Evolutionary conservation across 2,113 vertebrate species (phyloP).

Genomic region (Pongo pygmaeus): DNA sequence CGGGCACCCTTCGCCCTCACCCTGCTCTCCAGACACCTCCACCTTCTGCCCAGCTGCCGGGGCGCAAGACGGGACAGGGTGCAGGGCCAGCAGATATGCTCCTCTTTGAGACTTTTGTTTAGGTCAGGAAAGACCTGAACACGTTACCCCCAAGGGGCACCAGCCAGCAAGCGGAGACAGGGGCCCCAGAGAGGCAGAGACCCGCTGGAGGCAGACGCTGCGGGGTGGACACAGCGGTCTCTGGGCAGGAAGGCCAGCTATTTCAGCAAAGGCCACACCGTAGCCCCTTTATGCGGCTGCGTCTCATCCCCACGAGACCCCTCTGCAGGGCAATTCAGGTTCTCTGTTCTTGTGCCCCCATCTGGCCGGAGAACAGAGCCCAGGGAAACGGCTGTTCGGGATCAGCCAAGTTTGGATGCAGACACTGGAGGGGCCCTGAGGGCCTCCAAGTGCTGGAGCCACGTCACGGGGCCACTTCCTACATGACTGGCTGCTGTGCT

Average conservation of each 20-base stretch:
- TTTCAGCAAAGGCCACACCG: not conserved
- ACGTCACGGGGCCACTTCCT: no score
- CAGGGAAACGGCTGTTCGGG: not conserved
- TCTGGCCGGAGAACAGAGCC: not conserved
- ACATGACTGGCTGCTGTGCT: no score
- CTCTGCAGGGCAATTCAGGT: not conserved
- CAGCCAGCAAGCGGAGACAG: not conserved
- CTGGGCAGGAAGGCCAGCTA: not conserved
- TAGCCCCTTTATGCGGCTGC: not conserved
- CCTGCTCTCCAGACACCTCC: not conserved
- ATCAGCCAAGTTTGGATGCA: not conserved
- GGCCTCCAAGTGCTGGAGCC: no score
- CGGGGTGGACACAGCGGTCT: not conserved
- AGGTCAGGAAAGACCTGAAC: not conserved
- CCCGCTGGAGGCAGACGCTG: not conserved
- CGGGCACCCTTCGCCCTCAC: not conserved
- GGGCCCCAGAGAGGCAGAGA: not conserved
- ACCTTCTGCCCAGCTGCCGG: not conserved
- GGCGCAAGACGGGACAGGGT: not conserved
- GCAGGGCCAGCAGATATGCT: rapidly evolving
- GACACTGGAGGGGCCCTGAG: not conserved
- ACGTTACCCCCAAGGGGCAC: not conserved
- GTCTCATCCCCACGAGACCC: not conserved
- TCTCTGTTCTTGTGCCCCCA: not conserved
- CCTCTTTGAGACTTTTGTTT: not conserved